Conservation (phyloP, 2,888 invertebrate species). For the Clitarchus hookeri region DNA sequence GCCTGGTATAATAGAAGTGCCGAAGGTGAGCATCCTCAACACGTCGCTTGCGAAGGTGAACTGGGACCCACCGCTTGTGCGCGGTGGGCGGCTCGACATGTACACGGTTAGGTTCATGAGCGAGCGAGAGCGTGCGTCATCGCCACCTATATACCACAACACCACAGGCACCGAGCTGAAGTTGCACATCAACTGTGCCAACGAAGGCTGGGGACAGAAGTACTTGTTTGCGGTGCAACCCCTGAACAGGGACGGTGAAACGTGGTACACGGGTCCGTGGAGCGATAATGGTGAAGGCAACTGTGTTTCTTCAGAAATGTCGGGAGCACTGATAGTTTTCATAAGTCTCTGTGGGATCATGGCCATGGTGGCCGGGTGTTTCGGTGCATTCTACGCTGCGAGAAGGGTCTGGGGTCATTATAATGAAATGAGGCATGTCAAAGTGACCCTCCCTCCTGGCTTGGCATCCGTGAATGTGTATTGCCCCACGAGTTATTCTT, state of each 20-base stretch:
- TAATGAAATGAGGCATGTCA: background rate
- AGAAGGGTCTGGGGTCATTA: background rate
- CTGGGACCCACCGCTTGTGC: background rate
- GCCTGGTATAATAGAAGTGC: background rate
- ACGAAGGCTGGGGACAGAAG: constrained; percentile 7
- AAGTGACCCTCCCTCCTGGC: background rate
- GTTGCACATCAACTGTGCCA: background rate
- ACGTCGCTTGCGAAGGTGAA: background rate
- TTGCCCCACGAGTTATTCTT: constrained; percentile 7
- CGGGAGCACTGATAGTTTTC: background rate
- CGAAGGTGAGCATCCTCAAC: background rate
- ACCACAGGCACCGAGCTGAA: background rate
- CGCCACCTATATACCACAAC: background rate
- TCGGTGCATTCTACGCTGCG: background rate
- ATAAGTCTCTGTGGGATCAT: background rate
- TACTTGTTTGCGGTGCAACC: background rate
- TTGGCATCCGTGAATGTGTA: background rate
- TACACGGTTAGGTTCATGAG: background rate
- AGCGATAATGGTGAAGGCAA: background rate
- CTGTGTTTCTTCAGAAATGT: background rate
- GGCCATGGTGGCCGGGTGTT: background rate
- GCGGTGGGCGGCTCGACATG: background rate
- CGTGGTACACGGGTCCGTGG: background rate
- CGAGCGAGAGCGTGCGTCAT: background rate
- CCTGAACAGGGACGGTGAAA: background rate